phyloP scores from a whole-genome alignment of 2,797 vertebrate genomes.

The Atherinosoma microstoma region DNA sequence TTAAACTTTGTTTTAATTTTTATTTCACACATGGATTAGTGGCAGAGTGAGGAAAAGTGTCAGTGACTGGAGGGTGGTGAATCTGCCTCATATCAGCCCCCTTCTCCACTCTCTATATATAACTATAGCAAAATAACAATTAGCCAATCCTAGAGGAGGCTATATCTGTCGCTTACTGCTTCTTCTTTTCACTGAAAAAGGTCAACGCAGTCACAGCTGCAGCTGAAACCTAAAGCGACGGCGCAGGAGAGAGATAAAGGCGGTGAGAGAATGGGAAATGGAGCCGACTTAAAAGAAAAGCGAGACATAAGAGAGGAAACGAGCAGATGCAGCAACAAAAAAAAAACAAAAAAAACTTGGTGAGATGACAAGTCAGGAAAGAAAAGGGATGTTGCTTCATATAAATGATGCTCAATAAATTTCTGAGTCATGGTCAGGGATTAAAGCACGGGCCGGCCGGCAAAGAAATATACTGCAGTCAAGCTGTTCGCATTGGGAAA shows the following conservation, averaged over 20 bases:
- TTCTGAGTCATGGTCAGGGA: slow-evolving; percentile 40
- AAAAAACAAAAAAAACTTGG: background rate
- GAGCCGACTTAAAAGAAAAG: slow-evolving; percentile 12
- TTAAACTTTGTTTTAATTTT: slow-evolving; percentile 8
- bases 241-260: slow-evolving; percentile 15
- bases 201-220: slow-evolving; percentile 61
- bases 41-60: background rate
- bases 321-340: background rate
- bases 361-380: background rate
- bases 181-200: slow-evolving; percentile 51
- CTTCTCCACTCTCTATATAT: background rate
- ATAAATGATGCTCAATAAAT: slow-evolving; percentile 1
- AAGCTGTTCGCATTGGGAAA: slow-evolving; percentile 14
- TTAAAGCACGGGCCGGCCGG: slow-evolving; percentile 19
- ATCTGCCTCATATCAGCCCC: slow-evolving; percentile 15
- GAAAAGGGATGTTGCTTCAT: slow-evolving; percentile 5
- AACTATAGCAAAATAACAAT: slow-evolving; percentile 45
- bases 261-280: slow-evolving; percentile 7
- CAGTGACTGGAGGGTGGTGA: background rate
- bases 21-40: background rate
- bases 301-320: slow-evolving; percentile 1
- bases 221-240: slow-evolving; percentile 49
- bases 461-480: slow-evolving; percentile 27
- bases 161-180: slow-evolving; percentile 25
- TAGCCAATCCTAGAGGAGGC: slow-evolving; percentile 54